Percentiles rank a stretch among this genome's conserved stretches.
Conservation (phyloP, 2,797 vertebrate genomes). For the Rhinogobio ventralis region DNA sequence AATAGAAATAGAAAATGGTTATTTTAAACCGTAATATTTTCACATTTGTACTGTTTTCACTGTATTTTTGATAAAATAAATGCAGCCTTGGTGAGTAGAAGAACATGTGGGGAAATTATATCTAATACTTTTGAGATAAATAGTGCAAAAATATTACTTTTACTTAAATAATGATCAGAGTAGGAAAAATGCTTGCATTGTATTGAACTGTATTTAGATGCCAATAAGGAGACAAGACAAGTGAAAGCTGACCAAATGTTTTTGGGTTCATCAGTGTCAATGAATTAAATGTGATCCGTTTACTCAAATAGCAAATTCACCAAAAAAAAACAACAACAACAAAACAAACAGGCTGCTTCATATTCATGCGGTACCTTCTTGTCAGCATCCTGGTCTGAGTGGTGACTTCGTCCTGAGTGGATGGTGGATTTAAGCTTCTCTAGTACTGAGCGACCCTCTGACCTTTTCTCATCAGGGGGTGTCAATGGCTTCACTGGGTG, state of each 20-base stretch:
- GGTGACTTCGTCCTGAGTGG: constrained; percentile 76
- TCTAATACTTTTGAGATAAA: not conserved
- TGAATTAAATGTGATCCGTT: not conserved
- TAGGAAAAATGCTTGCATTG: not conserved
- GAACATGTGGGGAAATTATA: not conserved
- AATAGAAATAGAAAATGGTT: constrained; percentile 1
- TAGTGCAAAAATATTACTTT: too few relatives aligned
- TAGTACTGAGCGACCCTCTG: constrained; percentile 81
- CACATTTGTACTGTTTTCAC: not conserved
- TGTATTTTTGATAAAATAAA: not conserved
- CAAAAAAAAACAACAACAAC: not conserved
- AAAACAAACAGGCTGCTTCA: not conserved
- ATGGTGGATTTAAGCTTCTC: constrained; percentile 88
- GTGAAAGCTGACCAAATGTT: not conserved
- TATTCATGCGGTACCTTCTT: constrained; percentile 67
- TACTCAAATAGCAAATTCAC: not conserved
- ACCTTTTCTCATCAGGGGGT: constrained; percentile 79
- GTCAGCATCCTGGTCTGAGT: constrained; percentile 75
- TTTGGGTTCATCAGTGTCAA: not conserved
- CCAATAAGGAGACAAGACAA: not conserved
- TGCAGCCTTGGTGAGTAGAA: not conserved
- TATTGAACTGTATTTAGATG: not conserved
- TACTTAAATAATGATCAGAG: not conserved
- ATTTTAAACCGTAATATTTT: not conserved
- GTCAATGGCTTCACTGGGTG: constrained; percentile 93